phyloP scores from a whole-genome alignment of 2,888 invertebrate species.

The Teleiodes luculella region DNA sequence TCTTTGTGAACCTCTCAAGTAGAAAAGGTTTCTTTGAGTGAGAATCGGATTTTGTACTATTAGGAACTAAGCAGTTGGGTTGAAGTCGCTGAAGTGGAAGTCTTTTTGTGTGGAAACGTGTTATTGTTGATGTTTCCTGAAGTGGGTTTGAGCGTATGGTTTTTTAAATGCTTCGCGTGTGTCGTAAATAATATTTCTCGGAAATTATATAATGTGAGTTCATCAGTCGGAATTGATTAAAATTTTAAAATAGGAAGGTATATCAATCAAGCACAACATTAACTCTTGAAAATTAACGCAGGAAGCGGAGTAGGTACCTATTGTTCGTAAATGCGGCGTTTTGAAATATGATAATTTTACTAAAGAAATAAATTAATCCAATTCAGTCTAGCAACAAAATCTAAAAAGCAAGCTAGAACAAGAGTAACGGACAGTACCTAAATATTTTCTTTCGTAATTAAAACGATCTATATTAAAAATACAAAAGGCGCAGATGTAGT shows the following conservation, averaged over 20 bases:
- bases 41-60: constrained; percentile 68
- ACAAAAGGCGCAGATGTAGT: background rate
- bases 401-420: background rate
- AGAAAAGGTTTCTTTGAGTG: constrained; percentile 60
- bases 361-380: too few relatives aligned
- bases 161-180: background rate
- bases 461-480: background rate
- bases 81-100: constrained; percentile 38
- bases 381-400: too few relatives aligned
- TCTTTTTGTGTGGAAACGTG: constrained; percentile 21
- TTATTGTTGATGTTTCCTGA: constrained; percentile 22
- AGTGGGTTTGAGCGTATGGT: background rate
- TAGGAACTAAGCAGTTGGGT: constrained; percentile 51
- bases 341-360: too few relatives aligned
- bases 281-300: too few relatives aligned
- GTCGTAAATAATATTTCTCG: too few relatives aligned
- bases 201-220: too few relatives aligned
- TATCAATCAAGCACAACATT: too few relatives aligned
- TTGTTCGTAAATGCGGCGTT: too few relatives aligned
- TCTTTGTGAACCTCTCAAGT: constrained; percentile 49
- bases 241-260: too few relatives aligned
- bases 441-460: background rate
- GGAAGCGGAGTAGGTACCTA: too few relatives aligned
- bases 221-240: too few relatives aligned
- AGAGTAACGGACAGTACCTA: too few relatives aligned